A percentile compares a stretch with the other conserved stretches of the same genome.
These are phyloP conservation scores for Ellobius talpinus DNA, from an alignment of 2,113 vertebrate species.

Conservation along the genomic window DNA sequence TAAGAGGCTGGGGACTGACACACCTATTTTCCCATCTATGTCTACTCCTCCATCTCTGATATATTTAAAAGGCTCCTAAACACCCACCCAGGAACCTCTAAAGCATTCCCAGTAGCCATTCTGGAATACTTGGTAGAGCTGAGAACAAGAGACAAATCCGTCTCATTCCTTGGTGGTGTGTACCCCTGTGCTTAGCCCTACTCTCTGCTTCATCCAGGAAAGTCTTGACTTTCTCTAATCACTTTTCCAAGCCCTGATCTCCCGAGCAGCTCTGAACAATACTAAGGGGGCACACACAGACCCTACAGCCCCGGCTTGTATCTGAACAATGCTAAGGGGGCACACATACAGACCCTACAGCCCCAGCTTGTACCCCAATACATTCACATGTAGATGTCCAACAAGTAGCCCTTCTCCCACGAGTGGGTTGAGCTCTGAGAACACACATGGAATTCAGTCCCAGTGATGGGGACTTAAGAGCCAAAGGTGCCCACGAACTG, in stretches of 20 bases:
- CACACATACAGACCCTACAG: not conserved
- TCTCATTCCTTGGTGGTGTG: not conserved
- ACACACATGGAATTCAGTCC: not conserved
- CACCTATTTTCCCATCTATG: not conserved
- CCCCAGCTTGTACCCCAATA: not conserved
- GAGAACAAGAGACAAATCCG: not conserved
- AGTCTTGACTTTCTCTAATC: not conserved
- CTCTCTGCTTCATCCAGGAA: not conserved
- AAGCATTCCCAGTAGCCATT: not conserved
- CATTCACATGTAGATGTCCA: not conserved
- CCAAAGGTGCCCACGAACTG: not conserved
- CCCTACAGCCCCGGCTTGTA: not conserved
- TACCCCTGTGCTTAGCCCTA: not conserved
- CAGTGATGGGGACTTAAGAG: not conserved
- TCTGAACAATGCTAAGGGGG: not conserved
- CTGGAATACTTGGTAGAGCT: not conserved
- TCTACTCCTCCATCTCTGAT: not conserved
- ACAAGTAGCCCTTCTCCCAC: not conserved
- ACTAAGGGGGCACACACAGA: too few species aligned
- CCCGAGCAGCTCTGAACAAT: not conserved
- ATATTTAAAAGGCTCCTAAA: not conserved
- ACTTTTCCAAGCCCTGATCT: not conserved
- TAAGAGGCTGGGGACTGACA: not conserved
- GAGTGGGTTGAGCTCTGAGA: not conserved
- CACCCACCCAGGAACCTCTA: not conserved